These are phyloP conservation scores for Chascanopsetta lugubris DNA, from an alignment of 2,113 vertebrate species.

Conservation along the genomic window DNA sequence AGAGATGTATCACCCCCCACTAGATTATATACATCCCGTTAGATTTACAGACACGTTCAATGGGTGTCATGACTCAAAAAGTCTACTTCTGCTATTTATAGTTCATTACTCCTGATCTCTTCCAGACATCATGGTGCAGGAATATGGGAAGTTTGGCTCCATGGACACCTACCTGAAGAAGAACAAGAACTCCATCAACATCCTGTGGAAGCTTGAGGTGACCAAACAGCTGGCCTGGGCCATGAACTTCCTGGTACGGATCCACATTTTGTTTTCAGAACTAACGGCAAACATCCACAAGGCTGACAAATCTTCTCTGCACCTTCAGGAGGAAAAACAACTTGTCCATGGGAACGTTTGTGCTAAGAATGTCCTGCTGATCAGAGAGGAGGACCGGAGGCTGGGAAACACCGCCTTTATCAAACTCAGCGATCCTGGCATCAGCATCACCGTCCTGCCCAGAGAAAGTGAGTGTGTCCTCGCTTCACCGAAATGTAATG, in stretches of 20 bases:
- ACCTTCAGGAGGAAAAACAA: constrained; percentile 89
- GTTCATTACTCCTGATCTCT: too few relatives aligned
- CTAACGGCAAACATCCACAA: too few relatives aligned
- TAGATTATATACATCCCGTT: not conserved
- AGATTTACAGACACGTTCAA: not conserved
- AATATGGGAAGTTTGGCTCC: constrained; percentile 94
- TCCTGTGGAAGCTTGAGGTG: constrained; percentile 97
- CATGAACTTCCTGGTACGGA: constrained; percentile 94
- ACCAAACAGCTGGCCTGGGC: constrained; percentile 96
- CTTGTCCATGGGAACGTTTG: constrained; percentile 95
- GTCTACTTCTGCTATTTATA: not conserved
- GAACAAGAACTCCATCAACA: constrained; percentile 90
- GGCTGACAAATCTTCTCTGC: not conserved
- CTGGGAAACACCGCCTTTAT: constrained; percentile 92
- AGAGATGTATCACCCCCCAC: not conserved
- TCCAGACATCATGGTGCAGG: constrained; percentile 96
- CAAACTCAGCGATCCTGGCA: constrained; percentile 95
- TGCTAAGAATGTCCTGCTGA: constrained; percentile 94
- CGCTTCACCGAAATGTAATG: not conserved
- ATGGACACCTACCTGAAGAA: constrained; percentile 95
- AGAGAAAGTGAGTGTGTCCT: constrained; percentile 88
- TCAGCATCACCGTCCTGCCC: constrained; percentile 91
- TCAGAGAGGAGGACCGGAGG: constrained; percentile 92
- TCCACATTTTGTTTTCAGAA: not conserved
- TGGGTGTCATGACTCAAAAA: not conserved